Evolutionary conservation across 2,113 vertebrate species (phyloP).

Genomic region (Malaclemys terrapin): DNA sequence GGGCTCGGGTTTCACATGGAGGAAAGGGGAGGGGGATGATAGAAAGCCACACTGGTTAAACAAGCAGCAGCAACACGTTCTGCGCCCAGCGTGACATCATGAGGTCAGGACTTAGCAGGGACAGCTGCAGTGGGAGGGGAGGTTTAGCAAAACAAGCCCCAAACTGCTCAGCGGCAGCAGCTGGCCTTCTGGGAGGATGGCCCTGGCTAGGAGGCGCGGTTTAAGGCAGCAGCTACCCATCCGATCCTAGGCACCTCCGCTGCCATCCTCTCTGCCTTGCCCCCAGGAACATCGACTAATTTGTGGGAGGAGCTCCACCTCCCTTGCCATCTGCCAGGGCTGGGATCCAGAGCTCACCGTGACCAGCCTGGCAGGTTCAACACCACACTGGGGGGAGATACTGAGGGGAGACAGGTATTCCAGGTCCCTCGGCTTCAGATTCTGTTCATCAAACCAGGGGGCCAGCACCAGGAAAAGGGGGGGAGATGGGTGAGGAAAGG

Average conservation of each 20-base stretch:
- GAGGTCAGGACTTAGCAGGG: slow-evolving; percentile 30
- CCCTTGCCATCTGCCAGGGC: neutral
- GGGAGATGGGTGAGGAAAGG: neutral
- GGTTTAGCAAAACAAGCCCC: neutral
- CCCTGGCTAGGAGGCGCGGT: neutral
- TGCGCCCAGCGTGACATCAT: neutral
- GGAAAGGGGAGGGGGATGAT: neutral
- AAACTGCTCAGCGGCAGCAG: neutral
- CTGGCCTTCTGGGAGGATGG: fast-evolving
- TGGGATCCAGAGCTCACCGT: neutral
- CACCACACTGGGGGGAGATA: neutral
- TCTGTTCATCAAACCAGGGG: neutral
- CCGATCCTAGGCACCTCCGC: neutral
- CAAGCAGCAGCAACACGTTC: slow-evolving; percentile 9
- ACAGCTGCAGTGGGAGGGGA: slow-evolving; percentile 18
- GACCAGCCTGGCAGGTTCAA: neutral
- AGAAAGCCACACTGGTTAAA: slow-evolving; percentile 17
- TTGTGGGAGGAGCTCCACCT: neutral
- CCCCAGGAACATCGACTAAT: neutral
- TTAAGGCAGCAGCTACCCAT: neutral
- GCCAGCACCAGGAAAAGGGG: neutral
- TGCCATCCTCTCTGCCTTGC: neutral
- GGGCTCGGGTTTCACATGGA: slow-evolving; percentile 20
- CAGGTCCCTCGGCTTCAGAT: neutral
- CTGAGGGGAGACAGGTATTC: neutral